Evolutionary conservation across 2,797 vertebrate species (phyloP).

Genomic region (Schizothorax lantsangensis): DNA sequence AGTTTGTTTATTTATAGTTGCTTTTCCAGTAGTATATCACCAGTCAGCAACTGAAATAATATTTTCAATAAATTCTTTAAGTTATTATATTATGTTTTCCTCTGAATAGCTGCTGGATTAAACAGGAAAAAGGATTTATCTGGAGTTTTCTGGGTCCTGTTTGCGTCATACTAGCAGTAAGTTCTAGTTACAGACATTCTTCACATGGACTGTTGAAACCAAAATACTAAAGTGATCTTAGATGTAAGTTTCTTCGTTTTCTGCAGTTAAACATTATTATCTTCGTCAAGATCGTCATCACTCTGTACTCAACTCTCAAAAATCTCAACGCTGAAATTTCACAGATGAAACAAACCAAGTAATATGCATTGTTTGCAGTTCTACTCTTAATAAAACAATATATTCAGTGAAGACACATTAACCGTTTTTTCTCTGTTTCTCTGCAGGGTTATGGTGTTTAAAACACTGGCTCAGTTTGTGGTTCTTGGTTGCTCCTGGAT

Average conservation of each 20-base stretch:
- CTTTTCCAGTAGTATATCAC: neutral
- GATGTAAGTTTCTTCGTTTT: neutral
- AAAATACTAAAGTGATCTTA: neutral
- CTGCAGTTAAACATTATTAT: conserved; percentile 16
- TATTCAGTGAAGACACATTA: neutral
- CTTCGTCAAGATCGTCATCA: neutral
- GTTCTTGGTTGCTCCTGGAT: conserved; percentile 56
- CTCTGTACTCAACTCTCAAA: neutral
- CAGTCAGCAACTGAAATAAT: neutral
- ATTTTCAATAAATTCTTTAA: neutral
- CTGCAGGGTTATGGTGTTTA: conserved; percentile 71
- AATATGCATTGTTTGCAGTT: neutral
- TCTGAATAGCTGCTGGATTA: conserved; percentile 62
- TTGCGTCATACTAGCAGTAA: conserved; percentile 68
- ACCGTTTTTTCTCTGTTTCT: neutral
- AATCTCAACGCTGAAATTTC: conserved; percentile 21
- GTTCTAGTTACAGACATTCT: neutral
- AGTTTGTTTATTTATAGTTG: no score
- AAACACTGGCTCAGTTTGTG: conserved; percentile 75
- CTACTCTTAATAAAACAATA: neutral
- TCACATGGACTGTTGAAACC: neutral
- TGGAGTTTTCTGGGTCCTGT: conserved; percentile 76
- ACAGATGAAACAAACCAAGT: conserved; percentile 33
- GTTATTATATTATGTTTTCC: neutral
- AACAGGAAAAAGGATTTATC: conserved; percentile 57